Base-by-base conservation (phyloP, 1,140 invertebrate species). In the Leguminivora glycinivorella region DNA sequence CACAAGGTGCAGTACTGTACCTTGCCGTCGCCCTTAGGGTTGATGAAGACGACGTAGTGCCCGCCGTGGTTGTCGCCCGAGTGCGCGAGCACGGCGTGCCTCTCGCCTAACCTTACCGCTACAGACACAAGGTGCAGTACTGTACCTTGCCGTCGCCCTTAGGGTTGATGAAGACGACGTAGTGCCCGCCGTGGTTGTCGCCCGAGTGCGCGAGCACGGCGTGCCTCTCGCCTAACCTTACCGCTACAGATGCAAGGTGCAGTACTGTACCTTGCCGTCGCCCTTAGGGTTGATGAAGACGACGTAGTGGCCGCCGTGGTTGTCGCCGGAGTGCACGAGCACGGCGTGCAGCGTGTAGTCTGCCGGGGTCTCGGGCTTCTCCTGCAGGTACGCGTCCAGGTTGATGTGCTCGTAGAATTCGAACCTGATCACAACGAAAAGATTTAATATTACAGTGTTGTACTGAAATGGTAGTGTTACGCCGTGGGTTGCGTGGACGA, bases 31-130 rank as follows among this genome's bases (percentile, higher is more conserved):
- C n/a, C n/a, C n/a, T n/a, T n/a, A n/a, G n/a, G n/a, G n/a, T n/a
- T n/a, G 75, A 99, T 99, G 92, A 99, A 99, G 60, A 99, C 99
- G 68, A 99, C 98, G 93, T 99, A 99, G 92, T 99, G 99, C 1
- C 99, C 99, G 10, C 98, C 98, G 91, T 99, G 98, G 93, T 99
- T 99, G 87, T 99, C 99, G 2, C 99, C 99, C 75, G 98, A 99
- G 92, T 99, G 99, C 14, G 99, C 99, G 31, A 99, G 93, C 43
- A 99, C 98, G 43, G 98, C 98, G 84, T 99, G 98, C 14, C n/a
- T n/a, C n/a, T n/a, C n/a, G n/a, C n/a, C n/a, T n/a, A n/a, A n/a
- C n/a, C n/a, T n/a, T n/a, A n/a, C 34, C 34, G 3, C 34, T 2
- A 1, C 3, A 2, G 10, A 34, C 34, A 12, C 1, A 34, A 34